Evolutionary conservation across 2,888 invertebrate genomes (phyloP).

Genomic region (Leptopilina syphax): DNA sequence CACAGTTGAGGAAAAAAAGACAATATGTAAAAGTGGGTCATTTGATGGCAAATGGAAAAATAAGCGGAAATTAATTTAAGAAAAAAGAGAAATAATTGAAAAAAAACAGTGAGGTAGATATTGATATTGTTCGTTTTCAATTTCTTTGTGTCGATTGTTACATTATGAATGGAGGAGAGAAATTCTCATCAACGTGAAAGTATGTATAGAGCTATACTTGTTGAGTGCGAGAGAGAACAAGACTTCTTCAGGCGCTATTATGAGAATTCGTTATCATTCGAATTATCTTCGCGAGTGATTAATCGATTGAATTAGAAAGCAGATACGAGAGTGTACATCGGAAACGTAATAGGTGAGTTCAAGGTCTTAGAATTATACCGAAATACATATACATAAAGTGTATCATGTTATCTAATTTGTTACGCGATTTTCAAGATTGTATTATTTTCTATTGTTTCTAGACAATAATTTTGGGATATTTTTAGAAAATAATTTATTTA

Average conservation of each 20-base stretch:
- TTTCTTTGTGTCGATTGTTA: slow-evolving; percentile 32
- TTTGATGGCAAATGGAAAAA: too few relatives aligned
- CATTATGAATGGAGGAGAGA: slow-evolving; percentile 30
- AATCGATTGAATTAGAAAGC: slow-evolving; percentile 19
- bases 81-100: background rate
- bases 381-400: background rate
- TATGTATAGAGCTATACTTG: background rate
- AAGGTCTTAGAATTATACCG: slow-evolving; percentile 8
- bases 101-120: background rate
- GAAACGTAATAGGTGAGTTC: slow-evolving; percentile 32
- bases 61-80: too few relatives aligned
- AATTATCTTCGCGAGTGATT: slow-evolving; percentile 10
- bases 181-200: slow-evolving; percentile 29
- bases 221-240: background rate
- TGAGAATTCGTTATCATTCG: slow-evolving; percentile 10
- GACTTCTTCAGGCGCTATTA: slow-evolving; percentile 11
- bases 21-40: too few relatives aligned
- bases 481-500: too few relatives aligned
- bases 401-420: slow-evolving; percentile 10
- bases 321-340: slow-evolving; percentile 10
- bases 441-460: background rate
- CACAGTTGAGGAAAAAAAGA: too few relatives aligned
- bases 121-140: slow-evolving; percentile 8
- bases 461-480: too few relatives aligned
- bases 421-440: background rate